Evolutionary conservation across 2,888 invertebrate genomes (phyloP).

Genomic region (Atethmia centrago): DNA sequence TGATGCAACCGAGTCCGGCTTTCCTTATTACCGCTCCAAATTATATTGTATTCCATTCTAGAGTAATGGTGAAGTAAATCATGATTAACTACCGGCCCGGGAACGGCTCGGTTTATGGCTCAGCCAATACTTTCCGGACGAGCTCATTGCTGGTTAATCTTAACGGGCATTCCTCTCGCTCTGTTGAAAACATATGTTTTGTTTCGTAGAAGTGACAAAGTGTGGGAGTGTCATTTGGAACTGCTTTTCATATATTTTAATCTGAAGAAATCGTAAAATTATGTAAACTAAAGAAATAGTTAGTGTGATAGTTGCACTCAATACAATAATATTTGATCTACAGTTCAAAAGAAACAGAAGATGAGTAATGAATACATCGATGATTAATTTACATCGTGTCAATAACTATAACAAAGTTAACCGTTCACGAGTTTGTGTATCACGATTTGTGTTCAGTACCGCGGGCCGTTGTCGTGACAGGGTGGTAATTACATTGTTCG

Average conservation of each 20-base stretch:
- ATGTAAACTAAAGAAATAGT: slow-evolving; percentile 19
- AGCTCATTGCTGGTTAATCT: slow-evolving; percentile 36
- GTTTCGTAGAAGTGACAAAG: slow-evolving; percentile 19
- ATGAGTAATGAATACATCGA: slow-evolving; percentile 27
- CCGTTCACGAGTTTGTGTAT: slow-evolving; percentile 22
- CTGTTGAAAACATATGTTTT: slow-evolving; percentile 31
- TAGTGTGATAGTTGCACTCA: slow-evolving; percentile 1
- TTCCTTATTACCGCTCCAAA: slow-evolving; percentile 69
- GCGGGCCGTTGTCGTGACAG: slow-evolving; percentile 33
- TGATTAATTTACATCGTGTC: slow-evolving; percentile 25
- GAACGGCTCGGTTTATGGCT: slow-evolving; percentile 56
- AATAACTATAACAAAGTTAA: slow-evolving; percentile 35
- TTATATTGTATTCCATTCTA: slow-evolving; percentile 53
- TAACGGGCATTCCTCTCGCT: slow-evolving; percentile 36
- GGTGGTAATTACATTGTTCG: slow-evolving; percentile 35
- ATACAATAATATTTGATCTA: slow-evolving; percentile 32
- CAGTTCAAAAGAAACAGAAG: slow-evolving; percentile 23
- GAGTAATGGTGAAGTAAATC: slow-evolving; percentile 62
- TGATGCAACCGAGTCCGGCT: slow-evolving; percentile 50
- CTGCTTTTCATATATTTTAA: slow-evolving; percentile 2
- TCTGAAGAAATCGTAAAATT: neutral
- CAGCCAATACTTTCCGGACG: slow-evolving; percentile 47
- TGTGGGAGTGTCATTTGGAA: slow-evolving; percentile 16
- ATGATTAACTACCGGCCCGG: slow-evolving; percentile 61
- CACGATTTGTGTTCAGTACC: slow-evolving; percentile 23